These are phyloP conservation scores for Mobula hypostoma DNA, from an alignment of 2,113 vertebrate genomes.

Conservation along the genomic window DNA sequence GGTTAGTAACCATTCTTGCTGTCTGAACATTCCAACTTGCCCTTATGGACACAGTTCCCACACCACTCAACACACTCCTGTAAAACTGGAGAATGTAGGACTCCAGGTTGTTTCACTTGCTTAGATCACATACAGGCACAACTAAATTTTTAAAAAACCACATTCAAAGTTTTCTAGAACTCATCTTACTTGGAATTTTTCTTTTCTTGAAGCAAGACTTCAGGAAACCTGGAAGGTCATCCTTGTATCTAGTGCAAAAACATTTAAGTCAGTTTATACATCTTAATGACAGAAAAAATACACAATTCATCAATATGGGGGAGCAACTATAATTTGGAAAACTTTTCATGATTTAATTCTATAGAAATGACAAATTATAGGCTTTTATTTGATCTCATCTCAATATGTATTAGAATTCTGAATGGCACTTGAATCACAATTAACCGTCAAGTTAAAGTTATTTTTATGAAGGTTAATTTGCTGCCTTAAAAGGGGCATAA, in stretches of 20 bases:
- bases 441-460: background rate
- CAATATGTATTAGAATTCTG: background rate
- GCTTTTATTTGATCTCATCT: background rate
- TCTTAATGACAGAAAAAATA: background rate
- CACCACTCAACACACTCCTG: background rate
- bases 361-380: background rate
- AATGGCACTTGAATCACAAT: background rate
- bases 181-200: conserved; percentile 45
- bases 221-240: conserved; percentile 57
- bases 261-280: background rate
- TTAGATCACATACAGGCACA: background rate
- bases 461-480: background rate
- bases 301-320: background rate
- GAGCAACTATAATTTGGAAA: background rate
- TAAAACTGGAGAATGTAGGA: background rate
- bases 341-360: fast-evolving
- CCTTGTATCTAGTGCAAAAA: conserved; percentile 56
- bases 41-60: too few species aligned
- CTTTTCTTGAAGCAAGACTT: conserved; percentile 55
- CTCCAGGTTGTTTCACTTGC: background rate
- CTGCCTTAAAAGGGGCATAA: background rate
- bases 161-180: background rate
- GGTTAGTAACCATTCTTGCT: background rate
- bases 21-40: background rate
- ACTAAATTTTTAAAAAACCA: background rate